Percentiles rank a stretch among this genome's conserved stretches.
Evolutionary conservation across 1,140 invertebrate genomes (phyloP).

Genomic region (Scaptodrosophila lebanonensis): DNA sequence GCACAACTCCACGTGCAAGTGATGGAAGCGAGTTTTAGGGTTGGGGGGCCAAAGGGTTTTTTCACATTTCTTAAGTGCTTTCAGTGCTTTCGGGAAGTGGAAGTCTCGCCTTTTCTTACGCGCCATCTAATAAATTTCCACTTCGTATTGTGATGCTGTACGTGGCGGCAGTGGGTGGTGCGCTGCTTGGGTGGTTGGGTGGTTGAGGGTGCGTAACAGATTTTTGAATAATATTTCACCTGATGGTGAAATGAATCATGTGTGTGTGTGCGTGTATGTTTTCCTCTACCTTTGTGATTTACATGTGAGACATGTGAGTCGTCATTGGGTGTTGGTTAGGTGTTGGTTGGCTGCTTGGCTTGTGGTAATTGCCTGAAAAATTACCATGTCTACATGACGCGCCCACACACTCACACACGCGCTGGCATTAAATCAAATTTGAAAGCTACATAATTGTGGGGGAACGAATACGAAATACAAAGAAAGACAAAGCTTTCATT

Average conservation of each 20-base stretch:
- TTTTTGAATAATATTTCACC: conserved; percentile 73
- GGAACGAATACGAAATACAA: background rate
- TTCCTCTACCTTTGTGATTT: conserved; percentile 4
- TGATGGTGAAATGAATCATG: conserved; percentile 67
- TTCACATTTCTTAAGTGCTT: conserved; percentile 52
- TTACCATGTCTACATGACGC: conserved; percentile 71
- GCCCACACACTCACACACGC: conserved; percentile 58
- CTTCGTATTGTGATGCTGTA: too few relatives aligned
- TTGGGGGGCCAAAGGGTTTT: conserved; percentile 19
- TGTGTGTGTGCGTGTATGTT: conserved; percentile 25
- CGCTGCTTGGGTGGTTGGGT: background rate
- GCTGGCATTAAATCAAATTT: conserved; percentile 61
- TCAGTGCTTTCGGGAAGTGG: background rate
- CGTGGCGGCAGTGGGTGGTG: conserved; percentile 15
- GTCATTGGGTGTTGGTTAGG: background rate
- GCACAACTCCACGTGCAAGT: conserved; percentile 10
- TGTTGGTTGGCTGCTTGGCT: background rate
- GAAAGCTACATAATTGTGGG: conserved; percentile 19
- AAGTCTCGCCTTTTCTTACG: conserved; percentile 20
- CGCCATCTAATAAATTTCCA: conserved; percentile 62
- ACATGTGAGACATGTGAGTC: too few relatives aligned
- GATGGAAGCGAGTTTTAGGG: conserved; percentile 12
- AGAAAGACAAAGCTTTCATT: background rate
- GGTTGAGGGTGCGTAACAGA: conserved; percentile 43
- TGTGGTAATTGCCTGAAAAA: conserved; percentile 67